Evolutionary conservation across 2,113 vertebrate species (phyloP).

Genomic region (Lycocorax pyrrhopterus): DNA sequence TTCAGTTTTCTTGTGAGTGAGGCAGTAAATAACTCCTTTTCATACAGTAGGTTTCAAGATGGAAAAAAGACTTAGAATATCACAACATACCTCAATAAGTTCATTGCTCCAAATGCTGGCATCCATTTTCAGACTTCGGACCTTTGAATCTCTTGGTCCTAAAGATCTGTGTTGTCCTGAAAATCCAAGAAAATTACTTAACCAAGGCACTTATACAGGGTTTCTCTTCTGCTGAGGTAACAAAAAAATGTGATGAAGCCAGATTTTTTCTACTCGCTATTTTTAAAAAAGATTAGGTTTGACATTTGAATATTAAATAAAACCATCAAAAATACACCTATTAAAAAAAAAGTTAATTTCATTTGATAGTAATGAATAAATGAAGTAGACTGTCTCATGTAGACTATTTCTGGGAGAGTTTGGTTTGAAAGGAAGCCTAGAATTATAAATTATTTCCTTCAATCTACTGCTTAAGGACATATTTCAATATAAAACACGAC

Average conservation of each 20-base stretch:
- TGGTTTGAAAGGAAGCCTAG: neutral
- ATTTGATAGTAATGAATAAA: neutral
- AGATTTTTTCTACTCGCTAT: neutral
- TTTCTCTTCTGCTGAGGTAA: neutral
- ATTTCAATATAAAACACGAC: neutral
- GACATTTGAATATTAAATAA: neutral
- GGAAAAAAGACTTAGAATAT: neutral
- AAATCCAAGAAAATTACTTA: neutral
- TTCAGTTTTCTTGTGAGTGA: neutral
- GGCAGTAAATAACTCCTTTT: neutral
- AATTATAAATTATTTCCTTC: neutral
- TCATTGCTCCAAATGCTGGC: slow-evolving; percentile 95
- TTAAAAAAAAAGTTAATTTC: neutral
- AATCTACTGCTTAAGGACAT: neutral
- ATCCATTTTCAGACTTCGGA: slow-evolving; percentile 93
- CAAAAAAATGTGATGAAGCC: neutral
- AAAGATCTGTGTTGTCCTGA: slow-evolving; percentile 90
- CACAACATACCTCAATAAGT: slow-evolving; percentile 85
- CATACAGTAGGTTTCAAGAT: neutral
- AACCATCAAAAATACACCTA: neutral
- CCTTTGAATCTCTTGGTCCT: slow-evolving; percentile 90
- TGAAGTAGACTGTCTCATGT: neutral
- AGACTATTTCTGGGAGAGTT: neutral
- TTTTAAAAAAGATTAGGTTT: neutral
- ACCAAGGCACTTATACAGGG: neutral